These are phyloP conservation scores for Pelobates fuscus DNA, from an alignment of 2,113 vertebrate species.

Conservation along the genomic window DNA sequence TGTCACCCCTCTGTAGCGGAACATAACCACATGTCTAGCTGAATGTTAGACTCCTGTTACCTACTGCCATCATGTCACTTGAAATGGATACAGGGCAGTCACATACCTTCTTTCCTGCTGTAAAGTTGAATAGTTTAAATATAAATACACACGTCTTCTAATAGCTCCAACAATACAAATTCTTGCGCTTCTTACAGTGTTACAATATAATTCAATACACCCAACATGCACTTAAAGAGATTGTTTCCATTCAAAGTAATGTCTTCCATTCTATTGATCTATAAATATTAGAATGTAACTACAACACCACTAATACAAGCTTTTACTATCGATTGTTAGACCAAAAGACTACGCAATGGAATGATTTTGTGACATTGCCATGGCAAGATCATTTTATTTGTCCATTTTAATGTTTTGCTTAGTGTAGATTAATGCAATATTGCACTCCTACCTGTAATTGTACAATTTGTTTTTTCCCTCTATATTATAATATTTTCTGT, in stretches of 20 bases:
- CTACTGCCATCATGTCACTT: not conserved
- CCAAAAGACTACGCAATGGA: too few species aligned
- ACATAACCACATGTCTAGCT: too few species aligned
- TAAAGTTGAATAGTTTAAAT: not conserved
- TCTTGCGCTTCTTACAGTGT: not conserved
- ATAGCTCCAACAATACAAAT: not conserved
- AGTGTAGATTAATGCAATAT: too few species aligned
- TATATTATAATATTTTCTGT: too few species aligned
- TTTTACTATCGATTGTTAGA: too few species aligned
- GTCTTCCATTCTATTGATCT: slow-evolving; percentile 12
- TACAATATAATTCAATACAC: not conserved
- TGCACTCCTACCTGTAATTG: too few species aligned
- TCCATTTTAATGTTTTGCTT: too few species aligned
- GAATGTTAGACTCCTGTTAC: not conserved
- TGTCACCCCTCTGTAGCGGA: too few species aligned
- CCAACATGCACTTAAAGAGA: not conserved
- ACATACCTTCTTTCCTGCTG: not conserved
- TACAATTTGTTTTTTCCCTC: too few species aligned
- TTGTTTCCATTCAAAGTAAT: slow-evolving; percentile 29
- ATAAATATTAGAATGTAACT: slow-evolving; percentile 3
- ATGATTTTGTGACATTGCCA: too few species aligned
- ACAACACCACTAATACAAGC: too few species aligned
- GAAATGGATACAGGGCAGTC: not conserved
- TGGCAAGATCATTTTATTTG: too few species aligned
- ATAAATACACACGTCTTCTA: not conserved